Evolutionary conservation across 92 coral and sea anemone genomes (phyloP).

Genomic region (Palythoa heliodiscus): DNA sequence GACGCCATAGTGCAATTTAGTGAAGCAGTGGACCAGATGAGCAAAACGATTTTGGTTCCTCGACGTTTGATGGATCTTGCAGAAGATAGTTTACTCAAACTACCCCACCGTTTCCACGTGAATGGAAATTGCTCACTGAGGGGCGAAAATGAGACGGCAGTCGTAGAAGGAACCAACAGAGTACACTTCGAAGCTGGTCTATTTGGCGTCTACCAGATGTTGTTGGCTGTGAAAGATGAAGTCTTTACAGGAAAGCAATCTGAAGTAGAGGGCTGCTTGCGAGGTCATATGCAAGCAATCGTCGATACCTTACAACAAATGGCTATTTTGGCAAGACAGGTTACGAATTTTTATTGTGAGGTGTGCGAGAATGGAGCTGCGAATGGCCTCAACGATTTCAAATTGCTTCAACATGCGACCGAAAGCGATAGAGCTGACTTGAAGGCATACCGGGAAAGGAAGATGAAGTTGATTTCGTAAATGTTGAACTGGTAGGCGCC

Average conservation of each 20-base stretch:
- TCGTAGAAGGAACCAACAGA: not conserved
- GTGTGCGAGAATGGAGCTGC: constrained; percentile 20
- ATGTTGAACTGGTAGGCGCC: not conserved
- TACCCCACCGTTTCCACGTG: not conserved
- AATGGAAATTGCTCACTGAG: constrained; percentile 10
- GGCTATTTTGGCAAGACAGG: constrained; percentile 26
- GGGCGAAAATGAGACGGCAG: not conserved
- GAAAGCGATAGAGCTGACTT: not conserved
- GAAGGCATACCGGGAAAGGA: constrained; percentile 11
- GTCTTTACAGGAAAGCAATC: constrained; percentile 30
- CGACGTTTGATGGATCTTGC: constrained; percentile 61
- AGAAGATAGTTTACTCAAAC: constrained; percentile 1
- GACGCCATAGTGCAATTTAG: constrained; percentile 53
- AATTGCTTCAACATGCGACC: not conserved
- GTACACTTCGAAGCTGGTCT: constrained; percentile 6
- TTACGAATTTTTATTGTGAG: constrained; percentile 21
- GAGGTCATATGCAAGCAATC: constrained; percentile 19
- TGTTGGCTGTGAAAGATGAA: constrained; percentile 33
- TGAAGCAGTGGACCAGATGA: constrained; percentile 62
- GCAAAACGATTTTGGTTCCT: constrained; percentile 57
- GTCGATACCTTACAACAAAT: constrained; percentile 25
- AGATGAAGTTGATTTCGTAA: not conserved
- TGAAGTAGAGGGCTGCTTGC: constrained; percentile 25
- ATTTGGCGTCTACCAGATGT: constrained; percentile 29
- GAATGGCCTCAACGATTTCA: not conserved